These are phyloP conservation scores for Anthophora plumipes DNA, from an alignment of 2,888 invertebrate species.

Conservation along the genomic window DNA sequence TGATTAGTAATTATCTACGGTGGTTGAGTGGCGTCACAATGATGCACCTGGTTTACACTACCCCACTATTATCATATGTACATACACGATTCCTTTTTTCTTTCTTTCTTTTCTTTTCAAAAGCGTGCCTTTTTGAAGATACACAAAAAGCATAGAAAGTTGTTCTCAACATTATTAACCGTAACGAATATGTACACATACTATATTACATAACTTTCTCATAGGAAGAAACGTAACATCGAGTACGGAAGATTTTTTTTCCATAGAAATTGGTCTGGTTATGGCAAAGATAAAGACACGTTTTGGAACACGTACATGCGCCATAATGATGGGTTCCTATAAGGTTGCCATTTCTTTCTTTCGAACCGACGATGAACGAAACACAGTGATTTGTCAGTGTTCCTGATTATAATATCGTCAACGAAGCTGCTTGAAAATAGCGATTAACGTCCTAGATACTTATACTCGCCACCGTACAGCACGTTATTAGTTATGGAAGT, in stretches of 20 bases:
- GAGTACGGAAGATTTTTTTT: conserved; percentile 1
- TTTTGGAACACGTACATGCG: conserved; percentile 14
- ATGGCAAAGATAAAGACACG: conserved; percentile 35
- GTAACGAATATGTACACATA: neutral
- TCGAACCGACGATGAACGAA: conserved; percentile 33
- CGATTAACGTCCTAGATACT: conserved; percentile 29
- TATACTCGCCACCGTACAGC: conserved; percentile 16
- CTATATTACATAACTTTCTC: conserved; percentile 12
- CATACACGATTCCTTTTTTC: neutral
- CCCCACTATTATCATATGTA: neutral
- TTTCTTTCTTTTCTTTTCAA: neutral
- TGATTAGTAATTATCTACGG: conserved; percentile 52
- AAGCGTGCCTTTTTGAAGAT: neutral
- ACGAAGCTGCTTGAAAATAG: conserved; percentile 29
- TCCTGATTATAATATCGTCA: conserved; percentile 54
- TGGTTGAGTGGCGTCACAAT: conserved; percentile 33
- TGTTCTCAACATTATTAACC: neutral
- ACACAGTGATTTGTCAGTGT: conserved; percentile 58
- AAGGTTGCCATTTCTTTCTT: conserved; percentile 46
- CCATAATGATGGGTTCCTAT: conserved; percentile 47
- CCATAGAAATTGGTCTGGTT: neutral
- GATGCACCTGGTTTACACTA: conserved; percentile 38
- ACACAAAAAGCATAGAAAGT: too few relatives aligned
- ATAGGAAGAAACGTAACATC: conserved; percentile 6
- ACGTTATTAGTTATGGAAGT: conserved; percentile 3